Percentiles rank a stretch among this genome's conserved stretches.
phyloP scores from a whole-genome alignment of 2,888 invertebrate species.

The Pseudococcus viburni region DNA sequence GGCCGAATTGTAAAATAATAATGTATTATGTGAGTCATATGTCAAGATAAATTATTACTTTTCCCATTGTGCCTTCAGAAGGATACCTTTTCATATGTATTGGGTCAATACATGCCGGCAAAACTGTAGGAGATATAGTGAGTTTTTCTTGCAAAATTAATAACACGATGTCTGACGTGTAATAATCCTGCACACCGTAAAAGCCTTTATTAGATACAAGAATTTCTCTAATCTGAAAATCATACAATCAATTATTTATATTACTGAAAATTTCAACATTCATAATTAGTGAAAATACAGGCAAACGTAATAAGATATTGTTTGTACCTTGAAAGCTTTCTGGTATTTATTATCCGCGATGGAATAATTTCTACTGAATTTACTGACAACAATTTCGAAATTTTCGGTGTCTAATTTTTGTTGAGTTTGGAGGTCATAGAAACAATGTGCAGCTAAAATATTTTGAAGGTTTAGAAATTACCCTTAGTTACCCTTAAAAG shows the following conservation, averaged over 20 bases:
- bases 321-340: slow-evolving; percentile 41
- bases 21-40: not conserved
- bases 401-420: not conserved
- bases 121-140: slow-evolving; percentile 62
- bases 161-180: slow-evolving; percentile 68
- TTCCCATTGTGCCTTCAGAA: slow-evolving; percentile 67
- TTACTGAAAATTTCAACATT: not conserved
- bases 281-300: not conserved
- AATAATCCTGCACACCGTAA: slow-evolving; percentile 65
- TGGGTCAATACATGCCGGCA: slow-evolving; percentile 68
- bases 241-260: not conserved
- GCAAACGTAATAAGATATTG: not conserved
- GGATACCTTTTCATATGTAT: slow-evolving; percentile 18
- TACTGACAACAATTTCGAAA: slow-evolving; percentile 60
- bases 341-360: slow-evolving; percentile 29
- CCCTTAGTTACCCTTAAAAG: too few species aligned
- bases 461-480: too few species aligned
- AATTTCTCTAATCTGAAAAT: slow-evolving; percentile 2
- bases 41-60: slow-evolving; percentile 66
- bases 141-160: slow-evolving; percentile 67
- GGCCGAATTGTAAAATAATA: too few species aligned
- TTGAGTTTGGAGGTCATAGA: not conserved
- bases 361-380: slow-evolving; percentile 55
- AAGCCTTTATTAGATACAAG: slow-evolving; percentile 56
- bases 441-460: slow-evolving; percentile 62